These are phyloP conservation scores for Apis laboriosa DNA, from an alignment of 1,140 invertebrate genomes.

Conservation along the genomic window DNA sequence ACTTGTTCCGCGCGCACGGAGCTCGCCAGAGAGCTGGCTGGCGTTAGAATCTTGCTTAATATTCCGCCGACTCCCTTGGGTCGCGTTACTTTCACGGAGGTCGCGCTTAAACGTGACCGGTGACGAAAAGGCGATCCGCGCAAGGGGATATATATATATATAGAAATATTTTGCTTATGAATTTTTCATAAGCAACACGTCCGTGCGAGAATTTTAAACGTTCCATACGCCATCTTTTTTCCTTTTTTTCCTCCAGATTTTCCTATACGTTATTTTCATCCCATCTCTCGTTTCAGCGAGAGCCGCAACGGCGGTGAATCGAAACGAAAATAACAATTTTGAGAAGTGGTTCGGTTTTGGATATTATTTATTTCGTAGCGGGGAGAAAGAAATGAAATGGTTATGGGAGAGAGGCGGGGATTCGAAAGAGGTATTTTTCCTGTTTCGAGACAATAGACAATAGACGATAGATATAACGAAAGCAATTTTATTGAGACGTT, in stretches of 20 bases:
- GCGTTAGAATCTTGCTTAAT: slow-evolving; percentile 72
- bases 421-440: not conserved
- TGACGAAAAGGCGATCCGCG: not conserved
- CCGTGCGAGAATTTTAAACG: too few species aligned
- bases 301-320: too few species aligned
- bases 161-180: too few species aligned
- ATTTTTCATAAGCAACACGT: too few species aligned
- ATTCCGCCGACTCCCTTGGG: slow-evolving; percentile 69
- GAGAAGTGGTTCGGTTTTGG: too few species aligned
- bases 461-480: slow-evolving; percentile 32
- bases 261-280: too few species aligned
- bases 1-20: slow-evolving; percentile 56
- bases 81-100: slow-evolving; percentile 56
- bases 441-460: slow-evolving; percentile 12
- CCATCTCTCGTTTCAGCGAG: too few species aligned
- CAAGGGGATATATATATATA: too few species aligned
- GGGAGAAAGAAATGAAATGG: not conserved
- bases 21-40: slow-evolving; percentile 28
- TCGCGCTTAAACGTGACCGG: slow-evolving; percentile 1
- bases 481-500: slow-evolving; percentile 41
- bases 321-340: not conserved
- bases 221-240: too few species aligned
- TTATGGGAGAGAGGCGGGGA: slow-evolving; percentile 2
- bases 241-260: too few species aligned
- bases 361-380: not conserved